Base-by-base conservation (phyloP, 2,888 invertebrate species). In the Conus canariensis region DNA sequence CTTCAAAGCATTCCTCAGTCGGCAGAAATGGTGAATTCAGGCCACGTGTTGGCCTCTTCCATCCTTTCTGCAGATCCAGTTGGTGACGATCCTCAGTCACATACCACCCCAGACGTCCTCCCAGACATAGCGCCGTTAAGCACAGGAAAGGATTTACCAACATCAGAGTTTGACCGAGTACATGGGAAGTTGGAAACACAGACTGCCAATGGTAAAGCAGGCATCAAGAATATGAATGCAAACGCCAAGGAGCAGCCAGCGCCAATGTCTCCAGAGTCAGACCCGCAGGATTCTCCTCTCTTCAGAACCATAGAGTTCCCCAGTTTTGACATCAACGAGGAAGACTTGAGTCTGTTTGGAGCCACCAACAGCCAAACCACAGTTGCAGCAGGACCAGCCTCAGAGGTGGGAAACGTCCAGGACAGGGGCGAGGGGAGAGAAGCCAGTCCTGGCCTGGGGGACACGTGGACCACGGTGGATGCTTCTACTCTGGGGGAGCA, bases 381-480 rank as follows among this genome's bases (percentile, higher is more conserved):
- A 25, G 59, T 30, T 5, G 45, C 64, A 2, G 19, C 85, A 25
- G 14, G 60, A 25, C 22, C 83, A 12, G 22, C 80, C 80, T 30
- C 80, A 45, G 45, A 45, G 45, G 45, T 45, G 45, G 45, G 45
- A 64, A 64, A 14, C 64, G 16, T 64, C 64, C 64, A 30, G 22
- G 30, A 30, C 59, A 60, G 45, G 25, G 1, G 12, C 10, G 60
- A n/a, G 10, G 30, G 64, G 45, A 86, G 86, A 19, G 91, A 91
- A 14, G 58, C 85, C 12, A 90, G 89, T 70, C 60, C 89, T 3
- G 91, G 87, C 64, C 56, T 67, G 83, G 59, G 90, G 25, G 93
- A 93, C 16, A 89, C 91, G 19, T 93, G 93, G 93, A 89, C 91
- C 30, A 89, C 91, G 4, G 90, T 93, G 67, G 93, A 92, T n/a